These are phyloP conservation scores for Syngnathoides biaculeatus DNA, from an alignment of 2,113 vertebrate species.

Conservation along the genomic window DNA sequence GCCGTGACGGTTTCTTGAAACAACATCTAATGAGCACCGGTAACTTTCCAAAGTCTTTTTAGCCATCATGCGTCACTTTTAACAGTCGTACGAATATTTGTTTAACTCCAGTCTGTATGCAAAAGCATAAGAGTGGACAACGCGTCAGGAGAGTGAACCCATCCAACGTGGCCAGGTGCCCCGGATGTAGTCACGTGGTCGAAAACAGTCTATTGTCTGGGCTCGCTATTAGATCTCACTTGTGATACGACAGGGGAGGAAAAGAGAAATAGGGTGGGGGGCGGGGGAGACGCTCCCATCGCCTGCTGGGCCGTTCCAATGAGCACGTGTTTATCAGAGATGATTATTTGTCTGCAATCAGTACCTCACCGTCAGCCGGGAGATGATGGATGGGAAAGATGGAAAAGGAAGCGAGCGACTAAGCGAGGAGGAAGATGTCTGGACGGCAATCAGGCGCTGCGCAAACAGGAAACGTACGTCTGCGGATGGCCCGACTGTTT, in stretches of 20 bases:
- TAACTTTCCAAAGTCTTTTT: no score
- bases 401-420: slow-evolving; percentile 19
- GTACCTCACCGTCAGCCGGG: slow-evolving; percentile 59
- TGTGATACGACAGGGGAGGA: slow-evolving; percentile 35
- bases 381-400: slow-evolving; percentile 36
- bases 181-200: no score
- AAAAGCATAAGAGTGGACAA: no score
- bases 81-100: no score
- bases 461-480: slow-evolving; percentile 66
- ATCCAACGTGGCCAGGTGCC: no score
- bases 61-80: no score
- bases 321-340: slow-evolving; percentile 48
- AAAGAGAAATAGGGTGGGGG: background rate
- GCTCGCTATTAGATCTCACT: slow-evolving; percentile 54
- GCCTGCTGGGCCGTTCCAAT: slow-evolving; percentile 41
- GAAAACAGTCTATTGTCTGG: no score
- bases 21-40: no score
- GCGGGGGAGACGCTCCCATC: slow-evolving; percentile 13
- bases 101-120: no score
- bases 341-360: slow-evolving; percentile 66
- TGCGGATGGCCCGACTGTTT: slow-evolving; percentile 59
- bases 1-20: no score
- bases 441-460: slow-evolving; percentile 61
- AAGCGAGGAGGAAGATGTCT: slow-evolving; percentile 57
- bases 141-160: no score